phyloP scores from a whole-genome alignment of 1,140 invertebrate species.

The Trinorchestia longiramus region DNA sequence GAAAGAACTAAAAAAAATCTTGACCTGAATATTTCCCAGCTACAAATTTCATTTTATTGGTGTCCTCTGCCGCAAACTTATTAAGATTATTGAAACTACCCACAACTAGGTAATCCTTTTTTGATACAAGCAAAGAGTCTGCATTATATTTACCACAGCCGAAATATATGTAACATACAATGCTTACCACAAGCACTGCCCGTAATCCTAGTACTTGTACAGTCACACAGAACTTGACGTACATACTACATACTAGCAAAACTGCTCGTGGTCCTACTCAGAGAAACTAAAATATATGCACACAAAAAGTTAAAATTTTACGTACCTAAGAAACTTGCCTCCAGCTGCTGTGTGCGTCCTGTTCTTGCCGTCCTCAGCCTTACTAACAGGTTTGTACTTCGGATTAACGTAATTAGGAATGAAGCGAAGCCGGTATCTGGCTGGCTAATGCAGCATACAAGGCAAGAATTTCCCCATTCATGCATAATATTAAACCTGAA shows the following conservation, averaged over 20 bases:
- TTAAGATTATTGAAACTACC: background rate
- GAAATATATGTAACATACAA: too few species aligned
- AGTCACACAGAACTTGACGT: background rate
- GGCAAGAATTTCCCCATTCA: background rate
- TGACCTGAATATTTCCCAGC: background rate
- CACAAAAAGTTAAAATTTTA: background rate
- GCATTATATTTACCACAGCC: too few species aligned
- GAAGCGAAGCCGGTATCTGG: background rate
- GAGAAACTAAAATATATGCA: too few species aligned
- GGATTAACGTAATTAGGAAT: background rate
- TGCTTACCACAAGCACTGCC: too few species aligned
- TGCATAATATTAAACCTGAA: background rate
- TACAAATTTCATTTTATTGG: background rate
- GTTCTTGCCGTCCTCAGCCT: too few species aligned
- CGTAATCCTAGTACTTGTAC: background rate
- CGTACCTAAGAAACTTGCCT: background rate
- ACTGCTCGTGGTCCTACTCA: too few species aligned
- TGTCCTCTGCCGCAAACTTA: background rate
- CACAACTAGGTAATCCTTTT: background rate
- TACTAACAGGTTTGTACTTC: background rate
- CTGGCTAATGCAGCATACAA: background rate
- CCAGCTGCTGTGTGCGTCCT: too few species aligned
- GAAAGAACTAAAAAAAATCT: background rate
- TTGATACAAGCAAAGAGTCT: background rate
- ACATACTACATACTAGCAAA: too few species aligned